phyloP scores from a whole-genome alignment of 1,140 invertebrate genomes.

The Solenopsis fugax region DNA sequence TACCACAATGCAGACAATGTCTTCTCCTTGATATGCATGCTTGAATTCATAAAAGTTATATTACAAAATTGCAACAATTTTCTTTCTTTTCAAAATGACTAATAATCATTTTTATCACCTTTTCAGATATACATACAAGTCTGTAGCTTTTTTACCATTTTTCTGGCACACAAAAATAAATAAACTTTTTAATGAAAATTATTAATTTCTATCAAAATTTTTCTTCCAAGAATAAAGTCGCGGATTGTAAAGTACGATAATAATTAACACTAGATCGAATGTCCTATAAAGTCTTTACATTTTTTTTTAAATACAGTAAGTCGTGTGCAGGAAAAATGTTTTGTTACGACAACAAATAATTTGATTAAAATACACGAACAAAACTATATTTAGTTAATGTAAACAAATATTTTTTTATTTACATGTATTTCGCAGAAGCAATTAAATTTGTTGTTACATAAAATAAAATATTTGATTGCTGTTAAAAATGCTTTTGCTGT shows the following conservation, averaged over 20 bases:
- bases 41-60: not conserved
- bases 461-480: no score
- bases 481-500: no score
- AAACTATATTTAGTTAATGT: no score
- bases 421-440: no score
- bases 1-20: slow-evolving; percentile 40
- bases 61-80: slow-evolving; percentile 17
- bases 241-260: not conserved
- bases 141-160: not conserved
- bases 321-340: no score
- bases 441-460: no score
- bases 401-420: no score
- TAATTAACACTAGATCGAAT: not conserved
- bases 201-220: not conserved
- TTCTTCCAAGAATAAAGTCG: not conserved
- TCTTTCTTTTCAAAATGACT: not conserved
- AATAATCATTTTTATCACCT: not conserved
- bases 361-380: no score
- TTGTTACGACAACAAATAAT: no score
- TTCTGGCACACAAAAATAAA: not conserved
- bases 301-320: not conserved
- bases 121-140: not conserved
- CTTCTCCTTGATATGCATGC: not conserved
- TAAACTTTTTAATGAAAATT: not conserved
- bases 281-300: not conserved